Conservation (phyloP, 2,888 invertebrate genomes). For the Oxystoma pomonae region DNA sequence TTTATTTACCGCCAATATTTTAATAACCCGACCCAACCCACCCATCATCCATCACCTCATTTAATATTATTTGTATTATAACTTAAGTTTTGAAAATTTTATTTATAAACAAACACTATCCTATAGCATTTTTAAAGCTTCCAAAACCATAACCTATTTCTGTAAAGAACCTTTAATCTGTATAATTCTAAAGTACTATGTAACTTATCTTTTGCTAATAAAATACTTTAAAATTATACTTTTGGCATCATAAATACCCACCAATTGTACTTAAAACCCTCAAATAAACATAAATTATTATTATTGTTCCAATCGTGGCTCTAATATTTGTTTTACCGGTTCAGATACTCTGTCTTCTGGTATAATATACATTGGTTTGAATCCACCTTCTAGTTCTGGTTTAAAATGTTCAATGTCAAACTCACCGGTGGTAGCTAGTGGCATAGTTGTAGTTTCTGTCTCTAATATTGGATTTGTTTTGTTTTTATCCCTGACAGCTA, state of each 20-base stretch:
- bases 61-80: no score
- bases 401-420: constrained; percentile 65
- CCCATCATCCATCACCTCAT: no score
- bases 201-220: neutral
- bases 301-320: neutral
- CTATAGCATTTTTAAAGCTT: no score
- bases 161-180: neutral
- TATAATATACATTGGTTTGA: constrained; percentile 61
- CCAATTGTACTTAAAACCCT: no score
- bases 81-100: no score
- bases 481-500: constrained; percentile 49
- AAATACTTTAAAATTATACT: neutral
- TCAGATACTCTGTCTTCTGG: constrained; percentile 28
- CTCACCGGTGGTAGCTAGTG: constrained; percentile 46
- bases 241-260: neutral
- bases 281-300: no score
- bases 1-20: no score
- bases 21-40: no score
- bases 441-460: constrained; percentile 40
- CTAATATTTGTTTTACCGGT: neutral
- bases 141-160: no score
- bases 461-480: constrained; percentile 30
- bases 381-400: constrained; percentile 65
- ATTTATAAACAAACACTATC: no score
- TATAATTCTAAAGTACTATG: neutral